Percentiles rank a stretch among this genome's conserved stretches.
These are phyloP conservation scores for Temnothorax unifasciatus DNA, from an alignment of 2,888 invertebrate genomes.

Conservation along the genomic window DNA sequence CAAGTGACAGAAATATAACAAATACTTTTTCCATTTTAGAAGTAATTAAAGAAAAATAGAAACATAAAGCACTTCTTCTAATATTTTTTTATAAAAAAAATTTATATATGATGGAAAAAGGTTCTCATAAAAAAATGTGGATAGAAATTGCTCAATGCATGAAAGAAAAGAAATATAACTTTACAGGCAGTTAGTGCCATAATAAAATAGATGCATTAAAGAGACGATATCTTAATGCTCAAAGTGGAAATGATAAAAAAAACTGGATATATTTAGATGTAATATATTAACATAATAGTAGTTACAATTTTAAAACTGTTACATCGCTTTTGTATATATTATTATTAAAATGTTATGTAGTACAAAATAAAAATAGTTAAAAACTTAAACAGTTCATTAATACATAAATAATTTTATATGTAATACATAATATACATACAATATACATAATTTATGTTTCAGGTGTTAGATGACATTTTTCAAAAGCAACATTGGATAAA, in stretches of 20 bases:
- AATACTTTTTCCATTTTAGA: background rate
- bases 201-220: constrained; percentile 30
- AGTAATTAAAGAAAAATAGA: background rate
- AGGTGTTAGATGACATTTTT: constrained; percentile 26
- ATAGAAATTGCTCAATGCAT: background rate
- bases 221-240: constrained; percentile 13
- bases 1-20: too few species aligned
- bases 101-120: background rate
- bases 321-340: background rate
- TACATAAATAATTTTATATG: too few species aligned
- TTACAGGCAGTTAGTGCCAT: constrained; percentile 14
- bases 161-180: constrained; percentile 24
- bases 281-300: constrained; percentile 3
- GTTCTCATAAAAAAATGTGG: constrained; percentile 15
- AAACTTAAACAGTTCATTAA: too few species aligned
- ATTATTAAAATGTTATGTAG: too few species aligned
- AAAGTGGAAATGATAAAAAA: constrained; percentile 15
- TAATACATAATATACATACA: background rate
- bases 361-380: too few species aligned
- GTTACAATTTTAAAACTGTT: background rate
- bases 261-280: constrained; percentile 33
- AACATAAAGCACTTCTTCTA: background rate
- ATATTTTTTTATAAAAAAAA: constrained; percentile 15
- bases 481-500: constrained; percentile 23
- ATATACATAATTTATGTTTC: background rate